These are phyloP conservation scores for Steinernema feltiae DNA, from an alignment of 1,140 invertebrate genomes.

Conservation along the genomic window DNA sequence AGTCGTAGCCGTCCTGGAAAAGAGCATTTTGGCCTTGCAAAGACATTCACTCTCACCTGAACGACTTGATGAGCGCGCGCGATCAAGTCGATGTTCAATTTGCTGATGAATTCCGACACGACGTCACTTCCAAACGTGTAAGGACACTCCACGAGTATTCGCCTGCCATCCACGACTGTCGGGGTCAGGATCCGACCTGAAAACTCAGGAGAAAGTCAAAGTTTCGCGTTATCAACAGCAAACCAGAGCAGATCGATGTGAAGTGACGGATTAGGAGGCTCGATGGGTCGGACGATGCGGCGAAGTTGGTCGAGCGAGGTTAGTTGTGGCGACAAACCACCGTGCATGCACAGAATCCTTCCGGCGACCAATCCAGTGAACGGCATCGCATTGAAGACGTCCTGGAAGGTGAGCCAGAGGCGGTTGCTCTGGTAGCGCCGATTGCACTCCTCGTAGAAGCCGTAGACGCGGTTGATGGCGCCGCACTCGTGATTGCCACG, in stretches of 20 bases:
- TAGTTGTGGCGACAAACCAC: slow-evolving; percentile 73
- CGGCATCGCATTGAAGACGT: slow-evolving; percentile 61
- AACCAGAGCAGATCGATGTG: slow-evolving; percentile 97
- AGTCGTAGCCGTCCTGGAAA: slow-evolving; percentile 94
- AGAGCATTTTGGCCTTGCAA: slow-evolving; percentile 72
- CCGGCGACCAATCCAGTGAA: slow-evolving; percentile 70
- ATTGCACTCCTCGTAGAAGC: slow-evolving; percentile 65
- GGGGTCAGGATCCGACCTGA: slow-evolving; percentile 18
- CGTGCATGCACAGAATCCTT: slow-evolving; percentile 78
- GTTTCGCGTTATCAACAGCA: slow-evolving; percentile 71
- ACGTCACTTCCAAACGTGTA: slow-evolving; percentile 58
- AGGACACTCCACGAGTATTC: slow-evolving; percentile 60
- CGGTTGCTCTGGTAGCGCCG: slow-evolving; percentile 61
- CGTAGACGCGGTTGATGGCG: slow-evolving; percentile 65
- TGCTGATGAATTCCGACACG: slow-evolving; percentile 33
- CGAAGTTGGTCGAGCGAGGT: slow-evolving; percentile 60
- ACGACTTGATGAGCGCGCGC: slow-evolving; percentile 57
- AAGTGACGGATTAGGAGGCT: slow-evolving; percentile 62
- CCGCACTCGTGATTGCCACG: slow-evolving; percentile 66
- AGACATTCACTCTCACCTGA: not conserved
- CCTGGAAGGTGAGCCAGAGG: slow-evolving; percentile 63
- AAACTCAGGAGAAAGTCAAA: not conserved
- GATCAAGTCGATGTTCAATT: slow-evolving; percentile 44
- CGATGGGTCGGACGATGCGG: slow-evolving; percentile 65
- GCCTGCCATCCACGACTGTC: slow-evolving; percentile 61